phyloP scores from a whole-genome alignment of 2,888 invertebrate genomes.

The Smittia sp. region DNA sequence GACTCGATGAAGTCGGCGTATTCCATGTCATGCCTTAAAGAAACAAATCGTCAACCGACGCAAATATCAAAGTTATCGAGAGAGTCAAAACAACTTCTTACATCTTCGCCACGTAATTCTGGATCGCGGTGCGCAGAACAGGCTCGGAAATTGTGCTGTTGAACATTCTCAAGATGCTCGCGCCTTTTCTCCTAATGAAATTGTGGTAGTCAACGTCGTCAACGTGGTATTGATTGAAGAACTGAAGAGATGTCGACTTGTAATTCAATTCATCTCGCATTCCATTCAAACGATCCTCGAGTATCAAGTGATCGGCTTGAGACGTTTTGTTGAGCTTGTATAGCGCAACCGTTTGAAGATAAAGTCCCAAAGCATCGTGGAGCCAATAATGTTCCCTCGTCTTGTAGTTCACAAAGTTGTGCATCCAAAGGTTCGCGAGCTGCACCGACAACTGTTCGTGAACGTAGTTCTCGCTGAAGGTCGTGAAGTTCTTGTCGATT shows the following conservation, averaged over 20 bases:
- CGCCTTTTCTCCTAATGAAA: slow-evolving; percentile 39
- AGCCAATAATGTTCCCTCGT: slow-evolving; percentile 34
- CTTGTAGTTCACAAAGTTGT: slow-evolving; percentile 31
- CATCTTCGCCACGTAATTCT: slow-evolving; percentile 40
- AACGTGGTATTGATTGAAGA: slow-evolving; percentile 30
- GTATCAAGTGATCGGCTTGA: slow-evolving; percentile 37
- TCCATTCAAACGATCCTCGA: slow-evolving; percentile 31
- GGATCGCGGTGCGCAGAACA: slow-evolving; percentile 29
- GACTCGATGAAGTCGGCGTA: slow-evolving; percentile 35
- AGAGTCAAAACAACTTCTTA: neutral
- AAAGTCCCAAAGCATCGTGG: slow-evolving; percentile 24
- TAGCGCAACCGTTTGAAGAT: slow-evolving; percentile 20
- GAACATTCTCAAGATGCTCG: slow-evolving; percentile 40
- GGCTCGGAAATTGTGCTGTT: slow-evolving; percentile 26
- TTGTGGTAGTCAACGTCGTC: slow-evolving; percentile 30
- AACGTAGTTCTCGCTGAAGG: slow-evolving; percentile 16
- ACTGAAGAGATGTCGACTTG: slow-evolving; percentile 28
- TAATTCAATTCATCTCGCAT: slow-evolving; percentile 35
- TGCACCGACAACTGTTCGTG: slow-evolving; percentile 11
- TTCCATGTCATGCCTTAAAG: slow-evolving; percentile 25
- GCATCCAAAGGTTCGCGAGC: slow-evolving; percentile 14
- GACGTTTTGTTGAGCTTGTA: slow-evolving; percentile 1
- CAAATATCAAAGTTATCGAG: neutral
- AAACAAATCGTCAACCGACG: neutral
- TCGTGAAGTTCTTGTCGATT: slow-evolving; percentile 31